These are phyloP conservation scores for Agapornis canus DNA, from an alignment of 2,797 vertebrate genomes.

Conservation along the genomic window DNA sequence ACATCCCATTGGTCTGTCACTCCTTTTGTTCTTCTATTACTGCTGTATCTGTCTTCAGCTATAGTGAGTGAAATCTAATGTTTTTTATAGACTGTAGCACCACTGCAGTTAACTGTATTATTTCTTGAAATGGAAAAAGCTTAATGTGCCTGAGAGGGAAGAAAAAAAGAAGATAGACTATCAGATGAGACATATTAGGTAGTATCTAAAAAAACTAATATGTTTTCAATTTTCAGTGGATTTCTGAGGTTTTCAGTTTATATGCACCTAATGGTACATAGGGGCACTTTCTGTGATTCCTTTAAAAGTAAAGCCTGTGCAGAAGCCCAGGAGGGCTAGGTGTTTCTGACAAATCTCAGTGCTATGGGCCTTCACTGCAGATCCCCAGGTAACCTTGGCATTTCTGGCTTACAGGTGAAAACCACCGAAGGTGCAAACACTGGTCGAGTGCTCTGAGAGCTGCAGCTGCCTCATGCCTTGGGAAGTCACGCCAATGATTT, in stretches of 20 bases:
- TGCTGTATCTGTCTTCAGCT: background rate
- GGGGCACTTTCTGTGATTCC: background rate
- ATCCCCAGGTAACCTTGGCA: background rate
- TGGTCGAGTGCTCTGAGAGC: background rate
- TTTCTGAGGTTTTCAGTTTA: background rate
- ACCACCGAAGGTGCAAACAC: fast-evolving
- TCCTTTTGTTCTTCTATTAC: background rate
- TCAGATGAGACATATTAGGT: background rate
- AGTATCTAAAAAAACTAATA: background rate
- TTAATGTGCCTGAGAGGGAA: background rate
- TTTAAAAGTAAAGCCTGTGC: background rate
- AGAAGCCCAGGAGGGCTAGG: background rate
- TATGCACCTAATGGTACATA: fast-evolving
- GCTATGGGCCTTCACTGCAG: background rate
- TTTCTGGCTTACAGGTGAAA: background rate
- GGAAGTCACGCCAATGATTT: fast-evolving
- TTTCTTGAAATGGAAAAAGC: background rate
- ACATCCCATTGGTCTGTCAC: background rate
- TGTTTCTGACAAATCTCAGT: background rate
- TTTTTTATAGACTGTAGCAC: background rate
- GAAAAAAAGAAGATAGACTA: background rate
- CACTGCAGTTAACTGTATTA: background rate
- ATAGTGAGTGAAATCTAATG: background rate
- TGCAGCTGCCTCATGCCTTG: background rate
- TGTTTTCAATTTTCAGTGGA: background rate